Evolutionary conservation across 2,888 invertebrate genomes (phyloP).

Genomic region (Ichneumoninae sp.): DNA sequence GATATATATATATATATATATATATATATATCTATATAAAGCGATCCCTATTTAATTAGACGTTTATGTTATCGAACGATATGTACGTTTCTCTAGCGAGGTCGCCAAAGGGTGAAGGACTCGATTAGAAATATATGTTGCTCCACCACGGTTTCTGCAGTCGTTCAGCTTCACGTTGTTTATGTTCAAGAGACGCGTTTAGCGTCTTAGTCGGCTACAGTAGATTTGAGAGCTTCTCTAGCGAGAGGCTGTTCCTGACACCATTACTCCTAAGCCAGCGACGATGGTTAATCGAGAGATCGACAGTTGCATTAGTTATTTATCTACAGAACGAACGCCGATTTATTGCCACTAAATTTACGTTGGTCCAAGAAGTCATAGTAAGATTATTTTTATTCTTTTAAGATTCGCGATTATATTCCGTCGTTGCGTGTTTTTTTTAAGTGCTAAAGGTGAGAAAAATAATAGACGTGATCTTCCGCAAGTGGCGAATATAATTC

Average conservation of each 20-base stretch:
- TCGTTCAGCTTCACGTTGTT: conserved; percentile 31
- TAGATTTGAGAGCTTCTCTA: neutral
- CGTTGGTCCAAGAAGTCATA: no score
- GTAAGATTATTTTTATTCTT: neutral
- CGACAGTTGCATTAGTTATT: neutral
- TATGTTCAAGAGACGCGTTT: neutral
- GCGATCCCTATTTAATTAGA: neutral
- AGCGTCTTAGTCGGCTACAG: neutral
- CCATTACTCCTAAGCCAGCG: conserved; percentile 1
- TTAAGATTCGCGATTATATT: neutral
- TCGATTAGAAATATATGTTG: conserved; percentile 27
- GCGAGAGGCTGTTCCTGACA: neutral
- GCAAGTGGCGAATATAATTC: neutral
- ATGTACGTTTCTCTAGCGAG: neutral
- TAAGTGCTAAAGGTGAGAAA: neutral
- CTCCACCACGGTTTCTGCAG: conserved; percentile 21
- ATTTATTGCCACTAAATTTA: neutral
- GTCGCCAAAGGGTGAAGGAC: conserved; percentile 5
- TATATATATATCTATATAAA: neutral
- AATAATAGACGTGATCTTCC: neutral
- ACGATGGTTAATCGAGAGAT: neutral
- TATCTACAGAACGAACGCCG: neutral
- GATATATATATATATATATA: neutral
- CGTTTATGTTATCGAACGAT: conserved; percentile 24
- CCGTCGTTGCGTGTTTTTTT: neutral